Evolutionary conservation across 2,888 invertebrate genomes (phyloP).

Genomic region (Pammene aurita): DNA sequence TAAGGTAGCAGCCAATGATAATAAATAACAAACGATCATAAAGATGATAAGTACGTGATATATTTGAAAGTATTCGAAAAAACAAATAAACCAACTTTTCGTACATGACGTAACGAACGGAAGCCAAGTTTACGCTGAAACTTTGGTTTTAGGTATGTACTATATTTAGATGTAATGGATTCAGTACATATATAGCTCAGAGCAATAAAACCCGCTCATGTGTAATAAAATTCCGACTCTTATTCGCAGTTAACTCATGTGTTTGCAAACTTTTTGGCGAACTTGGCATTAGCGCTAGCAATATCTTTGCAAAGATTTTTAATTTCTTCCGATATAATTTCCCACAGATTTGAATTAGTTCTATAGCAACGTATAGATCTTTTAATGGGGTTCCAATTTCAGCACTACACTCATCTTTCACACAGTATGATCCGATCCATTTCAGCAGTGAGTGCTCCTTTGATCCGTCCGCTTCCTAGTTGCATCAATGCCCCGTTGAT

Average conservation of each 20-base stretch:
- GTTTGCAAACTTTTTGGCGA: not conserved
- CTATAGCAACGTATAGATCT: too few species aligned
- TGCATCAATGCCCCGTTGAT: conserved; percentile 56
- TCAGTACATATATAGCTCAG: conserved; percentile 5
- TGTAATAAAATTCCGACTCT: not conserved
- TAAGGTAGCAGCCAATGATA: not conserved
- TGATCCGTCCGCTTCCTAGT: conserved; percentile 69
- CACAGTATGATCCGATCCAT: conserved; percentile 13
- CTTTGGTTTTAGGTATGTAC: conserved; percentile 13
- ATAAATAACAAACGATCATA: not conserved
- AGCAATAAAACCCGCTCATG: conserved; percentile 1
- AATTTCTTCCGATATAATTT: not conserved
- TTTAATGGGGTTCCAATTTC: conserved; percentile 15
- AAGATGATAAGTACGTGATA: not conserved
- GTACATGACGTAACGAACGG: conserved; percentile 26
- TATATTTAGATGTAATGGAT: conserved; percentile 31
- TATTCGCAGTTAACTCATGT: not conserved
- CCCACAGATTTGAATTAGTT: too few species aligned
- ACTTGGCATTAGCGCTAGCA: conserved; percentile 1
- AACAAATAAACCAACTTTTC: not conserved
- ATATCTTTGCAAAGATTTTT: not conserved
- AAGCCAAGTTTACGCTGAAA: conserved; percentile 31
- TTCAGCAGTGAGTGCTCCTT: conserved; percentile 61
- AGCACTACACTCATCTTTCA: conserved; percentile 7
- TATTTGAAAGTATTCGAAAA: too few species aligned